These are phyloP conservation scores for Hydrophis major DNA, from an alignment of 2,797 vertebrate genomes.

Conservation along the genomic window DNA sequence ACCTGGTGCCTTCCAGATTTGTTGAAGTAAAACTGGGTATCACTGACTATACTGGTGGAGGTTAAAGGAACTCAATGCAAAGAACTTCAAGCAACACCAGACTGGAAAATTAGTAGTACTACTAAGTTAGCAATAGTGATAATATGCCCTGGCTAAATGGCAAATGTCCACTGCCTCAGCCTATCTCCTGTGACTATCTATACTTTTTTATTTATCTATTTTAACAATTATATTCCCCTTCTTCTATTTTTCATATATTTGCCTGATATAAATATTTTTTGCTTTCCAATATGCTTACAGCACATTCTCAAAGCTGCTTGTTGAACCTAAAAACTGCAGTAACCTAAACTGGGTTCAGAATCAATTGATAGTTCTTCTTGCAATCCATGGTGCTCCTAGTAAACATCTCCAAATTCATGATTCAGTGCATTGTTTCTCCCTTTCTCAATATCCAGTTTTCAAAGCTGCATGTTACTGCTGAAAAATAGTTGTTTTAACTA, in stretches of 20 bases:
- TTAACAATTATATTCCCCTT: neutral
- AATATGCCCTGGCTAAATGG: neutral
- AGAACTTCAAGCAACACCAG: neutral
- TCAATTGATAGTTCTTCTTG: neutral
- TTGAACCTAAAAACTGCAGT: neutral
- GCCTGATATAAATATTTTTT: neutral
- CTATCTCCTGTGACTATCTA: neutral
- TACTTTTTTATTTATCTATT: neutral
- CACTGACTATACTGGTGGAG: neutral
- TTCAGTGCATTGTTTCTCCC: neutral
- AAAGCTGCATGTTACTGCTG: neutral
- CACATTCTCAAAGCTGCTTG: neutral
- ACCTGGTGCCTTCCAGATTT: neutral
- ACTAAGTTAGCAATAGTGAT: neutral
- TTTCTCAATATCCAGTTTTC: neutral
- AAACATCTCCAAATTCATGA: neutral
- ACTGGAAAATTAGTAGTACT: neutral
- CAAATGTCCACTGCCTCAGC: neutral
- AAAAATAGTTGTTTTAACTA: neutral
- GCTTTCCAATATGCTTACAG: neutral
- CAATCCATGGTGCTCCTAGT: neutral
- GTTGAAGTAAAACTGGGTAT: neutral
- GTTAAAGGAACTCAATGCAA: neutral
- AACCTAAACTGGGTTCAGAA: neutral
- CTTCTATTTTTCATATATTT: neutral